Base-by-base conservation (phyloP, 1,140 invertebrate species). In the Neelides sp. region DNA sequence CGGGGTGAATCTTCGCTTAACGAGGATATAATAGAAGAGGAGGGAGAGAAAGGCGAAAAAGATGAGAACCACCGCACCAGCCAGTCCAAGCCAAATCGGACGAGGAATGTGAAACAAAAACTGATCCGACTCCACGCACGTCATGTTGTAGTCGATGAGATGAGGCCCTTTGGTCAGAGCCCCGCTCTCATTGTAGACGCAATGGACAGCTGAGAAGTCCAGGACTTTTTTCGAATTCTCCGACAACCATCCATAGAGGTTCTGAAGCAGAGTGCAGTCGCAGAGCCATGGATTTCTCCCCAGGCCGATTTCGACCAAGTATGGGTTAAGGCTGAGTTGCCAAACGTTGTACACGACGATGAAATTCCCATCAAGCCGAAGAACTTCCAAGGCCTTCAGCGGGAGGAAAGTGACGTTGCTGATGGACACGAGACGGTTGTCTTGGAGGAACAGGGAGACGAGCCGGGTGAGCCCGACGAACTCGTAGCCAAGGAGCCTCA, bases 201-300 rank as follows among this genome's bases (percentile, higher is more conserved):
- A 90, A 72, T 79, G 83, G 15, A 89, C 77, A 55, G 84, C 79
- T 48, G 73, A 72, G 34, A 78, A 75, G 63, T 90, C 85, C 37
- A 80, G 69, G 24, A 89, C 78, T 67, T 85, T 84, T 62, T 80
- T 74, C 2, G 79, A 78, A 63, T 86, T 85, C 61, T 87, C 62
- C 5, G 59, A 62, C 1, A 69, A 47, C 61, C 68, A 69, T 15
- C 55, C 34, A 32, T 26, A 65, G 43, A 45, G 50, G 48, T 85
- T 81, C 65, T 89, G 84, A 37, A 91, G 71, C 66, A 88, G 92
- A 63, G 84, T 80, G 68, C 88, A 94, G 41, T 85, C 80, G 64
- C 89, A 94, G 24, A 81, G 84, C 87, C 87, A 92, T 2, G 76
- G 75, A 65, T 94, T 94, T 45, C 79, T 76, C 0, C 80, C 80